Conservation (phyloP, 2,113 vertebrate genomes). For the Ceuthmochares aereus region DNA sequence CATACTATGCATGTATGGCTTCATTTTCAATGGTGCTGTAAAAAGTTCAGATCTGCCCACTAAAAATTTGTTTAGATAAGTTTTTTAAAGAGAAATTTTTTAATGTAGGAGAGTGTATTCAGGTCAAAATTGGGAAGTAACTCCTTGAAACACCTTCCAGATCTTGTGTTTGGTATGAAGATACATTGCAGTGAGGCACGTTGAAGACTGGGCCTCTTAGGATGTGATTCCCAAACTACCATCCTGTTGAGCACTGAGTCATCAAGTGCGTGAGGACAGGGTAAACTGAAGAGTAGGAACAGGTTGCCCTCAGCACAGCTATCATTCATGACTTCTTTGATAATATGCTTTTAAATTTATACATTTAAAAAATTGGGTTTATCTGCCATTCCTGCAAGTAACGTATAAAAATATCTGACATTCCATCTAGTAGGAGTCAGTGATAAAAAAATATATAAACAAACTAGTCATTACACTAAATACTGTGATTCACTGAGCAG, state of each 20-base stretch:
- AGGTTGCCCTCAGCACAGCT: not conserved
- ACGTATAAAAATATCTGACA: not conserved
- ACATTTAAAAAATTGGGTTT: not conserved
- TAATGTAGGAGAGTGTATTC: not conserved
- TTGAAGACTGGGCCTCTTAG: not conserved
- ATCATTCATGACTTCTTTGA: not conserved
- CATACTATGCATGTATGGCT: too few relatives aligned
- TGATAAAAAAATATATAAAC: not conserved
- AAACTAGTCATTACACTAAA: not conserved
- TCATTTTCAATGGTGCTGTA: too few relatives aligned
- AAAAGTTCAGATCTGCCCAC: too few relatives aligned
- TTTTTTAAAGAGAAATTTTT: not conserved
- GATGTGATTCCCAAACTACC: not conserved
- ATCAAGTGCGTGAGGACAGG: not conserved
- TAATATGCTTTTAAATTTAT: not conserved
- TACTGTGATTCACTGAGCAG: not conserved
- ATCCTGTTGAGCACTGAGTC: not conserved
- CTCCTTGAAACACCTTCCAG: not conserved
- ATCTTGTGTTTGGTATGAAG: not conserved
- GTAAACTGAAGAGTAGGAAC: not conserved
- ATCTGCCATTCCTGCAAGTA: not conserved
- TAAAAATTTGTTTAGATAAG: too few relatives aligned
- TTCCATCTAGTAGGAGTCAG: not conserved
- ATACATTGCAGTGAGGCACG: accelerated
- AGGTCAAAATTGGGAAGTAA: not conserved